Evolutionary conservation across 2,888 invertebrate genomes (phyloP).

Genomic region (Abrostola tripartita): DNA sequence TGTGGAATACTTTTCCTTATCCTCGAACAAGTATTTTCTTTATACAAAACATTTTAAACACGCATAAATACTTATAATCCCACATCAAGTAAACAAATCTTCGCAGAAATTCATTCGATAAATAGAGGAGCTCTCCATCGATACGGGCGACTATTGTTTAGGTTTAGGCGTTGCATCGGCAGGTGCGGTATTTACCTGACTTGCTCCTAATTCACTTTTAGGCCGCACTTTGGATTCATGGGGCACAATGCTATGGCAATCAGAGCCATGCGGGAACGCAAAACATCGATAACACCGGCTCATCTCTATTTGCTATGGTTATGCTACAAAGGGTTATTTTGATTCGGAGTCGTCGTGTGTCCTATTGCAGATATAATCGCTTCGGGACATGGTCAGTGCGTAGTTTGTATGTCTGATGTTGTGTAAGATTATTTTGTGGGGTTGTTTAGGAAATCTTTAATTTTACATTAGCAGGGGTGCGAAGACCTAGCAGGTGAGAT

Average conservation of each 20-base stretch:
- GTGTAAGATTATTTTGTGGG: too few species aligned
- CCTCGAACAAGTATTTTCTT: not conserved
- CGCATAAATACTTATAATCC: not conserved
- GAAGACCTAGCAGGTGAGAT: too few species aligned
- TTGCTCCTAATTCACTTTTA: slow-evolving; percentile 73
- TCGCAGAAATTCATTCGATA: slow-evolving; percentile 27
- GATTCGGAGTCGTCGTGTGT: slow-evolving; percentile 15
- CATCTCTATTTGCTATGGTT: slow-evolving; percentile 52
- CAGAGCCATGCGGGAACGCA: slow-evolving; percentile 56
- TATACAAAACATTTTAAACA: not conserved
- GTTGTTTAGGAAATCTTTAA: too few species aligned
- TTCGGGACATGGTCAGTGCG: not conserved
- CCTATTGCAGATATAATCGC: not conserved
- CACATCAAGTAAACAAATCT: slow-evolving; percentile 3
- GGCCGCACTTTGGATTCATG: slow-evolving; percentile 55
- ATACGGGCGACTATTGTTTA: slow-evolving; percentile 52
- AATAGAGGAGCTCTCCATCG: slow-evolving; percentile 43
- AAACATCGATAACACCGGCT: slow-evolving; percentile 55
- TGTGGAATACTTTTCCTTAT: too few species aligned
- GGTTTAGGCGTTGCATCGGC: slow-evolving; percentile 44
- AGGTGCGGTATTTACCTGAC: slow-evolving; percentile 63
- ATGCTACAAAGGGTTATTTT: slow-evolving; percentile 47
- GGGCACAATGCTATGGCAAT: slow-evolving; percentile 56
- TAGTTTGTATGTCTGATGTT: too few species aligned
- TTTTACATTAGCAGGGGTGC: too few species aligned